Conservation (phyloP, 2,888 invertebrate genomes). For the Tromatobia lineatoria region DNA sequence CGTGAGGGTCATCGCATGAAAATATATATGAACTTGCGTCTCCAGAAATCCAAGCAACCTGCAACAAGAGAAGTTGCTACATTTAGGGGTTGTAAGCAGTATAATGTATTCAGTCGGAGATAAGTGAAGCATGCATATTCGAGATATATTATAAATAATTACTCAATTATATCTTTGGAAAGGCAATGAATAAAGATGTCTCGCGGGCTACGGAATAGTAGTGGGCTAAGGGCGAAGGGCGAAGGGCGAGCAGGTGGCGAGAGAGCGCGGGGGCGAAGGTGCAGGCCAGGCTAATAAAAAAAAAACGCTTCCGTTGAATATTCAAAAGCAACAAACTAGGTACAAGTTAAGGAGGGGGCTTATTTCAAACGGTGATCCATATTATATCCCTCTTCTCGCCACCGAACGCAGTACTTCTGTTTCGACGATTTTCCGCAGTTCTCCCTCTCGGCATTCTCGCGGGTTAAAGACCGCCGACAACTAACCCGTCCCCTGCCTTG, state of each 20-base stretch:
- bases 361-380: conserved; percentile 86
- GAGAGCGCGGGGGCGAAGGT: conserved; percentile 68
- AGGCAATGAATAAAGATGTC: conserved; percentile 85
- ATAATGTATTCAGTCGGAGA: conserved; percentile 83
- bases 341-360: conserved; percentile 82
- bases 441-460: neutral
- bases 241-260: conserved; percentile 66
- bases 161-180: conserved; percentile 86
- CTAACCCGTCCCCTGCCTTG: conserved; percentile 14
- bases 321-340: conserved; percentile 85
- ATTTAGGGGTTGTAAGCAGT: conserved; percentile 84
- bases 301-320: conserved; percentile 83
- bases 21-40: conserved; percentile 71
- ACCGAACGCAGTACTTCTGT: conserved; percentile 80
- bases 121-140: conserved; percentile 86
- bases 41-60: conserved; percentile 81
- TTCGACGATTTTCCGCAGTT: conserved; percentile 70
- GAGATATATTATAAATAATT: conserved; percentile 86
- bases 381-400: conserved; percentile 82
- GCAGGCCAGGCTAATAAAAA: conserved; percentile 80
- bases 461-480: conserved; percentile 54
- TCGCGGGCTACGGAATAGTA: conserved; percentile 75
- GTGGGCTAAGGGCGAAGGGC: conserved; percentile 72
- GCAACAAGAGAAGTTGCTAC: conserved; percentile 36
- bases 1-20: conserved; percentile 67